Evolutionary conservation across 2,888 invertebrate species (phyloP).

Genomic region (Antheraea yamamai): DNA sequence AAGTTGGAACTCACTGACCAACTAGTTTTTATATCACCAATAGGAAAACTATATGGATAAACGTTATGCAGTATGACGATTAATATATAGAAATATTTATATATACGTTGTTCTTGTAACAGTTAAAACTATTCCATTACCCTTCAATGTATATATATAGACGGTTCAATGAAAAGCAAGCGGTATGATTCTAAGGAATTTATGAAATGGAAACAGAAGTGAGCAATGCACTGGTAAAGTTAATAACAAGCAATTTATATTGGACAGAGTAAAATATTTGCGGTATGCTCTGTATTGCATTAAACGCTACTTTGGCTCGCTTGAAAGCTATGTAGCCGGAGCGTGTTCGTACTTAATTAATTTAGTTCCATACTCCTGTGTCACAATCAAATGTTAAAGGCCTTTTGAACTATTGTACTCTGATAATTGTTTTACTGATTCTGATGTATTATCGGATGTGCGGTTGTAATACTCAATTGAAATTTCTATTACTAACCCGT

Average conservation of each 20-base stretch:
- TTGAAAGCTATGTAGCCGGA: constrained; percentile 25
- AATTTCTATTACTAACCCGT: not conserved
- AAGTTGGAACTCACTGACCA: no score
- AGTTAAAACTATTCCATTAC: no score
- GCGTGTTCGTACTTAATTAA: constrained; percentile 28
- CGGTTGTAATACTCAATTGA: not conserved
- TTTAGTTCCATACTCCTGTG: constrained; percentile 24
- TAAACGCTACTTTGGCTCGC: constrained; percentile 25
- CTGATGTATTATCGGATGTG: not conserved
- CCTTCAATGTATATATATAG: not conserved
- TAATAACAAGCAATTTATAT: constrained; percentile 9
- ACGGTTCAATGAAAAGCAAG: not conserved
- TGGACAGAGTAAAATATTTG: constrained; percentile 4
- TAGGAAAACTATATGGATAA: no score
- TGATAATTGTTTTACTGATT: not conserved
- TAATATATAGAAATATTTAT: no score
- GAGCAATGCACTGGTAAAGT: constrained; percentile 1
- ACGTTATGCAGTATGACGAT: no score
- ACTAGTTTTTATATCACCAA: no score
- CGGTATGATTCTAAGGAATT: not conserved
- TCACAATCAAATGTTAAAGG: constrained; percentile 17
- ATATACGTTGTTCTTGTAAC: no score
- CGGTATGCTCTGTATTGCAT: constrained; percentile 37
- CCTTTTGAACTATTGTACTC: constrained; percentile 1
- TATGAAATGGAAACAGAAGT: not conserved